Conservation (phyloP, 2,888 invertebrate species). For the Oxycera nigricornis region DNA sequence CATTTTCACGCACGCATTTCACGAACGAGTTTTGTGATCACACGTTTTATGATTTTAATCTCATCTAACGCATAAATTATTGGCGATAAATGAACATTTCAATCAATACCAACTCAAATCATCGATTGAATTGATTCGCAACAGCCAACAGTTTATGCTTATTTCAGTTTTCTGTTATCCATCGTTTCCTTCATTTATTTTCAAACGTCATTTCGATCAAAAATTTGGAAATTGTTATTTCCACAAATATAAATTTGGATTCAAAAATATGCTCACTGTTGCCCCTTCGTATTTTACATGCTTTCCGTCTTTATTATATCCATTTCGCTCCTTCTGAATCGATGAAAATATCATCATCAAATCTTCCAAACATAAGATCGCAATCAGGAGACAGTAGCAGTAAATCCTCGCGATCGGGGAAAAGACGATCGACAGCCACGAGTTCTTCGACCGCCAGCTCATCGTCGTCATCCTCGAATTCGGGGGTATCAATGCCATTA, state of each 20-base stretch:
- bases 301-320: constrained; percentile 41
- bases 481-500: constrained; percentile 42
- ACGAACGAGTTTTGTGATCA: constrained; percentile 12
- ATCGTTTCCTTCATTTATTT: background rate
- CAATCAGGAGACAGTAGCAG: constrained; percentile 51
- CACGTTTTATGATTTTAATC: background rate
- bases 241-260: constrained; percentile 7
- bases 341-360: constrained; percentile 32
- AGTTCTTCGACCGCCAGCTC: constrained; percentile 41
- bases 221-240: background rate
- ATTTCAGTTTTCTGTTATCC: background rate
- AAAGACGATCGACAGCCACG: constrained; percentile 58
- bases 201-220: background rate
- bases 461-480: constrained; percentile 48
- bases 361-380: constrained; percentile 47
- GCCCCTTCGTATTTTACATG: constrained; percentile 49
- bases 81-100: background rate
- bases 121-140: too few relatives aligned
- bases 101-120: too few relatives aligned
- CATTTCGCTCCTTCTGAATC: constrained; percentile 34
- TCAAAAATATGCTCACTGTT: constrained; percentile 42
- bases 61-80: constrained; percentile 6
- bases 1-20: background rate
- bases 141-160: too few relatives aligned
- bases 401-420: constrained; percentile 57